phyloP scores from a whole-genome alignment of 2,797 vertebrate genomes.

The Melanogrammus aeglefinus region DNA sequence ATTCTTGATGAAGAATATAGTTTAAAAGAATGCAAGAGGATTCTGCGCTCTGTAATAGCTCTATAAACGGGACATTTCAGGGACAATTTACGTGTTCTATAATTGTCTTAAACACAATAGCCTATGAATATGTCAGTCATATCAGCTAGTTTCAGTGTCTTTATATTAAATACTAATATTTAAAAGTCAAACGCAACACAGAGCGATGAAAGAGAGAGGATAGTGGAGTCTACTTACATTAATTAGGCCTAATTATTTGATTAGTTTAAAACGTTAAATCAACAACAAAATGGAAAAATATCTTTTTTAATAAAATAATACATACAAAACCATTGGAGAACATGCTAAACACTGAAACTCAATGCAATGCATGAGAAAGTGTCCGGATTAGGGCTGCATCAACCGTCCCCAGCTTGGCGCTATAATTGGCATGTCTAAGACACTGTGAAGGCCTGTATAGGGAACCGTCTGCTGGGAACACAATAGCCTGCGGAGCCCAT shows the following conservation, averaged over 20 bases:
- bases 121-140: no score
- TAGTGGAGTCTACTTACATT: no score
- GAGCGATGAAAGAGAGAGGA: no score
- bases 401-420: conserved; percentile 2
- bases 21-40: background rate
- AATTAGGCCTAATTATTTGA: no score
- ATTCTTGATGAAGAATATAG: background rate
- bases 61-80: no score
- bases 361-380: background rate
- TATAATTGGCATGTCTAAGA: conserved; percentile 56
- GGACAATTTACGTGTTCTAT: background rate
- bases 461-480: conserved; percentile 16
- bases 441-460: conserved; percentile 27
- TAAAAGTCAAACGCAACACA: no score
- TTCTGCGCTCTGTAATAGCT: background rate
- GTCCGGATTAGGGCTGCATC: background rate
- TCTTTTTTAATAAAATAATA: background rate
- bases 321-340: background rate
- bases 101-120: no score
- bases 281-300: background rate
- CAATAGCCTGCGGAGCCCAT: conserved; percentile 14
- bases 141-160: no score
- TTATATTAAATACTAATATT: no score
- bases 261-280: background rate
- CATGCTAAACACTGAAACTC: background rate